These are phyloP conservation scores for Bufo bufo DNA, from an alignment of 2,113 vertebrate genomes.

Conservation along the genomic window DNA sequence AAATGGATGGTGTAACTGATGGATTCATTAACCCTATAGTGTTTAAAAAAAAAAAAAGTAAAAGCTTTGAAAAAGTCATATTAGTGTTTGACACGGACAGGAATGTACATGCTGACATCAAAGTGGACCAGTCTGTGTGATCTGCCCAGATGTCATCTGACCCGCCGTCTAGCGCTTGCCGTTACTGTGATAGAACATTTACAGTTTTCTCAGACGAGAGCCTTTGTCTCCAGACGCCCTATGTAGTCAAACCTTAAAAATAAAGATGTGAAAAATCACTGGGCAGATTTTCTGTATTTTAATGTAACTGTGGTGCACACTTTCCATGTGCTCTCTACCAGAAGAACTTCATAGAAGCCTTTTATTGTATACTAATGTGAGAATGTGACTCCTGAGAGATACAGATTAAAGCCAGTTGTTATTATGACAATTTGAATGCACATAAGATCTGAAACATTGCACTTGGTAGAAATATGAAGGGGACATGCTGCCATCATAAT, in stretches of 20 bases:
- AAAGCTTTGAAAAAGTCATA: conserved; percentile 31
- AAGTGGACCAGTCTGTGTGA: conserved; percentile 30
- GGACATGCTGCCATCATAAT: too few species aligned
- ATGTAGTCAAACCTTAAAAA: background rate
- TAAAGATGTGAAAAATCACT: background rate
- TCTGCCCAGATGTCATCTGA: conserved; percentile 37
- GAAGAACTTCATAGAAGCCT: too few species aligned
- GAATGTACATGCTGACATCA: conserved; percentile 34
- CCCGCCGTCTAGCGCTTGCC: background rate
- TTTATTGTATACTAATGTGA: too few species aligned
- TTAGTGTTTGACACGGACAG: background rate
- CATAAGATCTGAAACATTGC: too few species aligned
- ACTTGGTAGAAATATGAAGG: too few species aligned
- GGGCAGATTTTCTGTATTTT: background rate
- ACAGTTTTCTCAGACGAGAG: conserved; percentile 4
- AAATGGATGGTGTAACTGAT: background rate
- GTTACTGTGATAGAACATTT: background rate
- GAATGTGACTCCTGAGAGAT: too few species aligned
- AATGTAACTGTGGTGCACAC: too few species aligned
- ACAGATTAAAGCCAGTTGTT: too few species aligned
- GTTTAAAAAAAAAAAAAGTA: background rate
- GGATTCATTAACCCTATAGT: background rate
- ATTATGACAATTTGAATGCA: too few species aligned
- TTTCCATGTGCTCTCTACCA: too few species aligned
- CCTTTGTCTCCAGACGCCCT: background rate